A percentile compares a stretch with the other conserved stretches of the same genome.
These are phyloP conservation scores for Procambarus virginalis DNA, from an alignment of 1,140 invertebrate genomes.

Conservation along the genomic window DNA sequence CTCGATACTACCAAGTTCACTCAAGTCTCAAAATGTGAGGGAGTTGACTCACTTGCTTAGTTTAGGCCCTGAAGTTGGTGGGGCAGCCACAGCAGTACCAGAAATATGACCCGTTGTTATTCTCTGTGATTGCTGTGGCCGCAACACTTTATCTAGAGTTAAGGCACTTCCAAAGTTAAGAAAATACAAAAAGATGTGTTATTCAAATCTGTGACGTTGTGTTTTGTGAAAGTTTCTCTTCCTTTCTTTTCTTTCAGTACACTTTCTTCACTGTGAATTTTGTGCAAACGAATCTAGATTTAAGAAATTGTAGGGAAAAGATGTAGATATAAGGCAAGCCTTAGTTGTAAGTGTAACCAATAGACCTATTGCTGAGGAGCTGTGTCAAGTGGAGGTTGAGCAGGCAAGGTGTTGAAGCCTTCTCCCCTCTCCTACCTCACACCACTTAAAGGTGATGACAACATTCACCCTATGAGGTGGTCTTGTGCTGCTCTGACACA, in stretches of 20 bases:
- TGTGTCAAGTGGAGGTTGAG: slow-evolving; percentile 24
- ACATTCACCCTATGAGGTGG: background rate
- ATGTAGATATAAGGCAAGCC: slow-evolving; percentile 57
- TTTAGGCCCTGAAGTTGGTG: slow-evolving; percentile 50
- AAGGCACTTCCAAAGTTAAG: slow-evolving; percentile 65
- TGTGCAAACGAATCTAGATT: slow-evolving; percentile 69
- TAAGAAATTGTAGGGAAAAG: slow-evolving; percentile 65
- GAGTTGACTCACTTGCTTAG: slow-evolving; percentile 61
- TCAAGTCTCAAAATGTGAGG: slow-evolving; percentile 38
- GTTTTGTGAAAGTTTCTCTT: slow-evolving; percentile 63
- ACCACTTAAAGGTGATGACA: background rate
- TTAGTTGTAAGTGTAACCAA: slow-evolving; percentile 66
- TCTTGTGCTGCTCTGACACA: slow-evolving; percentile 1
- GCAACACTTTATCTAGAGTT: slow-evolving; percentile 49
- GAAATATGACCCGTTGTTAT: background rate
- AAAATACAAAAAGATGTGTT: slow-evolving; percentile 66
- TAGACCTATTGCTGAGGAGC: slow-evolving; percentile 55
- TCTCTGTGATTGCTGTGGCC: slow-evolving; percentile 18
- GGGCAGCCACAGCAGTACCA: slow-evolving; percentile 42
- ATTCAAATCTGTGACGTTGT: slow-evolving; percentile 65
- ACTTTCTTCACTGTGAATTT: slow-evolving; percentile 67
- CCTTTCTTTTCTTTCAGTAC: slow-evolving; percentile 58
- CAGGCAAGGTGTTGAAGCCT: background rate
- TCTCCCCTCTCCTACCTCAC: background rate
- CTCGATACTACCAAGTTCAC: slow-evolving; percentile 31